phyloP scores from a whole-genome alignment of 2,888 invertebrate genomes.

The Elegia similella region DNA sequence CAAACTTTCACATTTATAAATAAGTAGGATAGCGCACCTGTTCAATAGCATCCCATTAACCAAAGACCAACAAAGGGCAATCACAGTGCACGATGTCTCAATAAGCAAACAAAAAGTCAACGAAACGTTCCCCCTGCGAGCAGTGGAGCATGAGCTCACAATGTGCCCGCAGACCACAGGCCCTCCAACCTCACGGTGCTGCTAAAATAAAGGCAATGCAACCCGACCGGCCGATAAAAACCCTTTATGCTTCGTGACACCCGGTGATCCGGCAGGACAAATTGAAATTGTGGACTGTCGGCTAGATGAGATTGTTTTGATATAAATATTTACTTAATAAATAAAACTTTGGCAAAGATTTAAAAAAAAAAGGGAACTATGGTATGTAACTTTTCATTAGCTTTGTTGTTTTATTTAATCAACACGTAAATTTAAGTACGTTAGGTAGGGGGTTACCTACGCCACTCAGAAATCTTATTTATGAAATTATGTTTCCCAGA shows the following conservation, averaged over 20 bases:
- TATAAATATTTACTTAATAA: too few species aligned
- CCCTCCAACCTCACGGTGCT: conserved; percentile 38
- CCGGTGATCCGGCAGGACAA: conserved; percentile 14
- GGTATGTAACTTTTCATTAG: too few species aligned
- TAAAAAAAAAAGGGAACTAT: too few species aligned
- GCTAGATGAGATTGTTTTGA: background rate
- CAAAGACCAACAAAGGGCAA: conserved; percentile 18
- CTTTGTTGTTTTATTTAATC: too few species aligned
- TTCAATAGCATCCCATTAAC: background rate
- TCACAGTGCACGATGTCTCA: conserved; percentile 33
- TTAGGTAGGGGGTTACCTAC: too few species aligned
- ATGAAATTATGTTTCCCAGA: too few species aligned
- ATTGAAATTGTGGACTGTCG: conserved; percentile 16
- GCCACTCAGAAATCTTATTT: too few species aligned
- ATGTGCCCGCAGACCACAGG: conserved; percentile 65
- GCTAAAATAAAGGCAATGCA: conserved; percentile 35
- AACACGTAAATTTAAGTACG: too few species aligned
- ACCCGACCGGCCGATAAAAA: conserved; percentile 28
- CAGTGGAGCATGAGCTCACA: conserved; percentile 52
- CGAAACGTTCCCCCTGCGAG: conserved; percentile 39
- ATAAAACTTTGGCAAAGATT: too few species aligned
- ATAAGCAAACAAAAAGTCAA: conserved; percentile 59
- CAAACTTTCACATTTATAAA: too few species aligned
- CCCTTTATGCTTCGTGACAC: conserved; percentile 31
- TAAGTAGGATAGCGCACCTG: background rate